These are phyloP conservation scores for Piscicola geometra DNA, from an alignment of 2,888 invertebrate species.

Conservation along the genomic window DNA sequence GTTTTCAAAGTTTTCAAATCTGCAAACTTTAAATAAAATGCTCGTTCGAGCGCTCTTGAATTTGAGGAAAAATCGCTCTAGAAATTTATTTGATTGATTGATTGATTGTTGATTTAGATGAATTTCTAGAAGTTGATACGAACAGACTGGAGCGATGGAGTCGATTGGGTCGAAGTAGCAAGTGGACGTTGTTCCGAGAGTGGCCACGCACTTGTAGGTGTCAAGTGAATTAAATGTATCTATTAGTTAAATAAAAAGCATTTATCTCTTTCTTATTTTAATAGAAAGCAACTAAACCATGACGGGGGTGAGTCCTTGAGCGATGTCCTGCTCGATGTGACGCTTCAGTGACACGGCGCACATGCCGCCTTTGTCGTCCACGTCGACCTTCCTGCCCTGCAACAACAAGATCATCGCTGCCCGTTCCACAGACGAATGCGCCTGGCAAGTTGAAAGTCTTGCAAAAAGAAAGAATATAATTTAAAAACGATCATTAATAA, in stretches of 20 bases:
- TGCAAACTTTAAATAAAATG: too few relatives aligned
- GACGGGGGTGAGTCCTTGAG: constrained; percentile 53
- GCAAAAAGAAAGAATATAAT: too few relatives aligned
- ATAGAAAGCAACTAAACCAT: constrained; percentile 49
- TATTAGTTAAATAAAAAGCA: too few relatives aligned
- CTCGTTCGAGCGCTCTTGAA: too few relatives aligned
- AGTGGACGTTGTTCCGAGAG: constrained; percentile 90
- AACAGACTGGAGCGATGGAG: constrained; percentile 64
- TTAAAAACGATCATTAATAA: background rate
- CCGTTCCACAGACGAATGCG: constrained; percentile 54
- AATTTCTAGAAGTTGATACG: constrained; percentile 51
- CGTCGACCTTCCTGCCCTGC: constrained; percentile 47
- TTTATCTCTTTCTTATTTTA: too few relatives aligned
- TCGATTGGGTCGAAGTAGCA: constrained; percentile 90
- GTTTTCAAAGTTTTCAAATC: background rate
- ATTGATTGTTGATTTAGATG: too few relatives aligned
- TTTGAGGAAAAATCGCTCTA: too few relatives aligned
- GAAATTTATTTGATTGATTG: too few relatives aligned
- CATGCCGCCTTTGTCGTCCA: constrained; percentile 48
- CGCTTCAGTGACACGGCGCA: constrained; percentile 46
- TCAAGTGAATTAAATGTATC: background rate
- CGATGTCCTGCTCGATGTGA: constrained; percentile 50
- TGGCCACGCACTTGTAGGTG: constrained; percentile 75
- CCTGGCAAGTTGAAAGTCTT: constrained; percentile 53
- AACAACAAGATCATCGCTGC: constrained; percentile 51